These are phyloP conservation scores for Hippopotamyrus pictus DNA, from an alignment of 2,797 vertebrate species.

Conservation along the genomic window DNA sequence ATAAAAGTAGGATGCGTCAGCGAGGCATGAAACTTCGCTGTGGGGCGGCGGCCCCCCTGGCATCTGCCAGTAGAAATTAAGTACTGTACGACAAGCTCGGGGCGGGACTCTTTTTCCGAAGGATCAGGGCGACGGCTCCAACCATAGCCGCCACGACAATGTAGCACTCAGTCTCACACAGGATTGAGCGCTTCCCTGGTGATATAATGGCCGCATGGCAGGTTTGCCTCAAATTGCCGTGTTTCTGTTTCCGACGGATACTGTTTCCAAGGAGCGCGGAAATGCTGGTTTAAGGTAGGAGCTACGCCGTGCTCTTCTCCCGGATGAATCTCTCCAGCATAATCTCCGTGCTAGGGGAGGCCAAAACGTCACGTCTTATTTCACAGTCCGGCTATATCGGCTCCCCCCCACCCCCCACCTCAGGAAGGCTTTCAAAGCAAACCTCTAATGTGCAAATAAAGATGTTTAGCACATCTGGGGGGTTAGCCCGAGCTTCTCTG, in stretches of 20 bases:
- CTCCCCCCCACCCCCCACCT: not conserved
- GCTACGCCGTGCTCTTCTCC: not conserved
- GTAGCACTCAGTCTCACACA: not conserved
- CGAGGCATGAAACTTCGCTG: not conserved
- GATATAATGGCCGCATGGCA: not conserved
- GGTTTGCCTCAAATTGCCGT: not conserved
- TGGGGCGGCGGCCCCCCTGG: not conserved
- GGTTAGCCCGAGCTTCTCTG: not conserved
- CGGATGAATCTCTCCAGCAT: not conserved
- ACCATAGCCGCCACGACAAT: not conserved
- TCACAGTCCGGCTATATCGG: not conserved
- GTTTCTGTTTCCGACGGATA: not conserved
- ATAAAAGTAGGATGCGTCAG: not conserved
- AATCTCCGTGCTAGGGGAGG: not conserved
- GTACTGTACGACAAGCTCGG: not conserved
- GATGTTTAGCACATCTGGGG: slow-evolving; percentile 12
- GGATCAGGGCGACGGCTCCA: not conserved
- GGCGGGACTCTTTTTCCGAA: not conserved
- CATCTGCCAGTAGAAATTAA: slow-evolving; percentile 5
- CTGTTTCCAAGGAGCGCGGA: not conserved
- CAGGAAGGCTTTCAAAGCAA: slow-evolving; percentile 5
- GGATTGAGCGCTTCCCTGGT: not conserved
- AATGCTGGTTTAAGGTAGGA: not conserved
- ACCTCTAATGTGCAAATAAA: slow-evolving; percentile 21
- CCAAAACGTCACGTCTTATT: not conserved